These are phyloP conservation scores for Dolichopus griseipennis DNA, from an alignment of 2,888 invertebrate species.

Conservation along the genomic window DNA sequence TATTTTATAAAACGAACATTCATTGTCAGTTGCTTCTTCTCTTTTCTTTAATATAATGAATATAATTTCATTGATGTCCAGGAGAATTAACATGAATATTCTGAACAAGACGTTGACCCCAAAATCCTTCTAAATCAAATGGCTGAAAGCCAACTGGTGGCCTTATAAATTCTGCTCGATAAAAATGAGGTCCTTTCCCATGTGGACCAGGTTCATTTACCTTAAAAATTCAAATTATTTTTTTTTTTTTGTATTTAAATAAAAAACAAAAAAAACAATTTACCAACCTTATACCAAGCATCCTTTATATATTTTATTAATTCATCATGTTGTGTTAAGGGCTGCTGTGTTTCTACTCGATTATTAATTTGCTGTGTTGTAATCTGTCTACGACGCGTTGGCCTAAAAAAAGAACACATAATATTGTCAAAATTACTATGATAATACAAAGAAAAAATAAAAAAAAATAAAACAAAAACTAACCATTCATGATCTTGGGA, in stretches of 20 bases:
- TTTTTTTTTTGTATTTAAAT: not conserved
- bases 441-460: not conserved
- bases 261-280: not conserved
- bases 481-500: not conserved
- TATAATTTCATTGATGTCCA: conserved; percentile 30
- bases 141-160: conserved; percentile 67
- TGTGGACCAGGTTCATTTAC: conserved; percentile 50
- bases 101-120: conserved; percentile 62
- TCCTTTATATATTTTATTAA: conserved; percentile 71
- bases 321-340: conserved; percentile 56
- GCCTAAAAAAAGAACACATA: not conserved
- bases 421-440: too few species aligned
- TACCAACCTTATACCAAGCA: conserved; percentile 59
- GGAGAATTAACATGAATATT: conserved; percentile 45
- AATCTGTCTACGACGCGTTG: conserved; percentile 4
- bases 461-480: not conserved
- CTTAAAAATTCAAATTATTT: conserved; percentile 23
- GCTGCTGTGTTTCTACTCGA: conserved; percentile 23
- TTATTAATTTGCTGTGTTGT: conserved; percentile 6
- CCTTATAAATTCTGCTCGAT: conserved; percentile 45
- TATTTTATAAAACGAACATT: not conserved
- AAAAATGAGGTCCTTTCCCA: conserved; percentile 29
- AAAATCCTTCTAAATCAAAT: conserved; percentile 68
- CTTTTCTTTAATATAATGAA: not conserved
- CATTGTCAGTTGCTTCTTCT: not conserved